phyloP scores from a whole-genome alignment of 2,113 vertebrate species.

The Pica pica region DNA sequence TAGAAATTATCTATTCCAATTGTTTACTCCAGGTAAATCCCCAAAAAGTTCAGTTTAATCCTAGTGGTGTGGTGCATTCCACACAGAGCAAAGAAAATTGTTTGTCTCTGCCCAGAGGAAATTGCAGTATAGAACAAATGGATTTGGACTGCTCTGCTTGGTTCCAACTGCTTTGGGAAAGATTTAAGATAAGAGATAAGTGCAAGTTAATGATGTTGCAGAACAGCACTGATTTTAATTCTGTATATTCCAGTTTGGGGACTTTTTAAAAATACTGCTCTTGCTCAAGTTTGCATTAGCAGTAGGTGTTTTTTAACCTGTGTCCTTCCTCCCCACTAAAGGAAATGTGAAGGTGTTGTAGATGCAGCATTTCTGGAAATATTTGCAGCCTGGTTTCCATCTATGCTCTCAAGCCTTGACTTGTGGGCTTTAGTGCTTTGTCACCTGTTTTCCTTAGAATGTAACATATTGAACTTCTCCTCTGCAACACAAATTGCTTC shows the following conservation, averaged over 20 bases:
- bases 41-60: not conserved
- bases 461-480: not conserved
- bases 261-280: not conserved
- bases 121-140: not conserved
- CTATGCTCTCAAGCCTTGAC: not conserved
- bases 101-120: conserved; percentile 11
- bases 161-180: conserved; percentile 21
- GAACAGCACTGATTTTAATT: conserved; percentile 11
- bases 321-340: not conserved
- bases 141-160: conserved; percentile 6
- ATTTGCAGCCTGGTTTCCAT: not conserved
- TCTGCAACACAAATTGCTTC: not conserved
- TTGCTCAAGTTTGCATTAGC: not conserved
- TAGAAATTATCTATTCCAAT: not conserved
- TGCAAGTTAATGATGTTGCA: conserved; percentile 18
- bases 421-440: not conserved
- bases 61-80: not conserved
- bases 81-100: not conserved
- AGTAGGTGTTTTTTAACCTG: not conserved
- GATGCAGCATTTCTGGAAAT: not conserved
- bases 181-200: not conserved
- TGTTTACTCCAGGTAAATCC: not conserved
- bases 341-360: not conserved
- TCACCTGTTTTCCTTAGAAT: not conserved
- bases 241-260: not conserved